Evolutionary conservation across 1,140 invertebrate genomes (phyloP).

Genomic region (Drosophila fuyamai): DNA sequence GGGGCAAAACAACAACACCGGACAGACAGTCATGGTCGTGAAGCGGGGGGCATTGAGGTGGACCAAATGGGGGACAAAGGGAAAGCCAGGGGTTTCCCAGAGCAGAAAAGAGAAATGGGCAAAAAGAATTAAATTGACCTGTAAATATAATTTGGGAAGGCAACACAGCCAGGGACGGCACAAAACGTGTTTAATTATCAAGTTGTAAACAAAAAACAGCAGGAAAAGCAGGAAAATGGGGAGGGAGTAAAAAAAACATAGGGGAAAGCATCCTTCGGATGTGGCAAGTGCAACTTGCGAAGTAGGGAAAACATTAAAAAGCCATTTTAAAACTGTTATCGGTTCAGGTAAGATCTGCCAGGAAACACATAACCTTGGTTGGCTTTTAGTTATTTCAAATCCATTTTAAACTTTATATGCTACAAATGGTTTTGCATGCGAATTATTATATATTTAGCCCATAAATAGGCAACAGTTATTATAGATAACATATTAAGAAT

Average conservation of each 20-base stretch:
- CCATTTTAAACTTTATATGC: not conserved
- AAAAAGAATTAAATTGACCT: slow-evolving; percentile 82
- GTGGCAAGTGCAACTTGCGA: slow-evolving; percentile 21
- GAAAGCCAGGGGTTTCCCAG: slow-evolving; percentile 50
- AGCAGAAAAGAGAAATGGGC: slow-evolving; percentile 43
- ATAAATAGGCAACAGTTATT: not conserved
- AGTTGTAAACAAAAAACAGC: slow-evolving; percentile 78
- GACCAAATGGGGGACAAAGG: not conserved
- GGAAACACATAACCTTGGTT: slow-evolving; percentile 2
- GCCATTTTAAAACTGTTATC: slow-evolving; percentile 39
- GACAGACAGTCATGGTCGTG: not conserved
- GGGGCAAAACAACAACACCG: slow-evolving; percentile 35
- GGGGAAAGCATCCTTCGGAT: slow-evolving; percentile 21
- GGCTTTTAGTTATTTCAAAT: slow-evolving; percentile 1
- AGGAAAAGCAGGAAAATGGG: slow-evolving; percentile 18
- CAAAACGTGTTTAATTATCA: slow-evolving; percentile 81
- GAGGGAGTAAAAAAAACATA: not conserved
- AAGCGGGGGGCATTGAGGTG: not conserved
- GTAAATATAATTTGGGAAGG: slow-evolving; percentile 80
- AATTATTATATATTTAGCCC: not conserved
- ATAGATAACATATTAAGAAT: no score
- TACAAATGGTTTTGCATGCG: not conserved
- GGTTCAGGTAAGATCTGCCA: slow-evolving; percentile 9
- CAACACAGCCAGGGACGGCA: slow-evolving; percentile 46
- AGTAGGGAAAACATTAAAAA: slow-evolving; percentile 36